These are phyloP conservation scores for Meloidogyne exigua DNA, from an alignment of 1,140 invertebrate species.

Conservation along the genomic window DNA sequence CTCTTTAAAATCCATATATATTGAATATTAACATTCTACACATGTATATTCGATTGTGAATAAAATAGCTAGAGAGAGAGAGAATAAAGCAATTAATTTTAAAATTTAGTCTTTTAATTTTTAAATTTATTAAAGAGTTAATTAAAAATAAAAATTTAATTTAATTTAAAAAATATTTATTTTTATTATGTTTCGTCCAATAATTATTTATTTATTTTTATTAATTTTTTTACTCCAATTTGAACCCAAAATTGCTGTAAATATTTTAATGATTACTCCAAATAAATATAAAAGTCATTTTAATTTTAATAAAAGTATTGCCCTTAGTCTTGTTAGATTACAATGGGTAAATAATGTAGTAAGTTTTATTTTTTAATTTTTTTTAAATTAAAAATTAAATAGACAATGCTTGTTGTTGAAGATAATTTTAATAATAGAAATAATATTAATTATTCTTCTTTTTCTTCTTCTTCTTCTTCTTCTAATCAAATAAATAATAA, in stretches of 20 bases:
- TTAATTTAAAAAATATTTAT: no score
- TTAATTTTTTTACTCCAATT: background rate
- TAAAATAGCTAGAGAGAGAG: no score
- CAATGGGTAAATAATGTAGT: background rate
- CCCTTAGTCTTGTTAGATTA: background rate
- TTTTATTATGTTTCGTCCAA: no score
- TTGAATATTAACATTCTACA: no score
- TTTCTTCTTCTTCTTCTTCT: no score
- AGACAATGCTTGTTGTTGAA: background rate
- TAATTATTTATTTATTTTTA: constrained; percentile 1
- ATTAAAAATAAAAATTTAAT: no score
- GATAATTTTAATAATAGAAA: background rate
- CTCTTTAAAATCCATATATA: no score
- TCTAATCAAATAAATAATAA: background rate
- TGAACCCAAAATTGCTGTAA: background rate
- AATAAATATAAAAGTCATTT: constrained; percentile 5
- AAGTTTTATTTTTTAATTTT: background rate
- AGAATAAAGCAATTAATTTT: no score
- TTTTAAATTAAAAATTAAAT: background rate
- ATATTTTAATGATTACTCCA: background rate
- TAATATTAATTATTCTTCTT: no score
- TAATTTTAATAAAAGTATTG: background rate
- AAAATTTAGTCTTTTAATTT: no score
- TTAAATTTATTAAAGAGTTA: no score
- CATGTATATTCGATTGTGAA: no score